Percentiles rank a stretch among this genome's conserved stretches.
Conservation (phyloP, 2,888 invertebrate genomes). For the Incurvaria masculella region DNA sequence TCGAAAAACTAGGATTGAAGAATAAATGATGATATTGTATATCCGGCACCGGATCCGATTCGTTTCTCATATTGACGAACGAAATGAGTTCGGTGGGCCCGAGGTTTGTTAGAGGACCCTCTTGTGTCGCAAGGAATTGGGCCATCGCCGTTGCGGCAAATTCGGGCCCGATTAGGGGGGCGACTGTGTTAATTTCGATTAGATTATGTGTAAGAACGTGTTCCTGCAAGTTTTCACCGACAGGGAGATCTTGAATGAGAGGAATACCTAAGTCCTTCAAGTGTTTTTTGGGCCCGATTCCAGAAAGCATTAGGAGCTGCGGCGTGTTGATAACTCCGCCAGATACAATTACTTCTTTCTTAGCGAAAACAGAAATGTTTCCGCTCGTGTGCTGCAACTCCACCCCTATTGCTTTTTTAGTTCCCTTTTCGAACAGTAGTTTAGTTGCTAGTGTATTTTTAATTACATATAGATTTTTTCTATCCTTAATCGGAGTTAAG, state of each 20-base stretch:
- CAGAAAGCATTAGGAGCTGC: slow-evolving; percentile 58
- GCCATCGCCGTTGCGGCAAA: slow-evolving; percentile 3
- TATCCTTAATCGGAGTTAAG: slow-evolving; percentile 20
- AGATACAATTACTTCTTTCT: slow-evolving; percentile 50
- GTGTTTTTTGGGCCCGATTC: slow-evolving; percentile 36
- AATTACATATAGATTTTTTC: slow-evolving; percentile 23
- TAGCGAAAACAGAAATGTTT: slow-evolving; percentile 24
- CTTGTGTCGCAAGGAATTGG: slow-evolving; percentile 5
- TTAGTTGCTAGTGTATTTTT: slow-evolving; percentile 21
- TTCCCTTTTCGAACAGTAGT: slow-evolving; percentile 20
- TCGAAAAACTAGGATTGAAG: slow-evolving; percentile 5
- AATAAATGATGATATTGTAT: slow-evolving; percentile 11
- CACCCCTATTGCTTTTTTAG: slow-evolving; percentile 23
- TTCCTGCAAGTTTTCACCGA: slow-evolving; percentile 39
- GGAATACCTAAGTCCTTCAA: slow-evolving; percentile 24
- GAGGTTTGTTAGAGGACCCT: slow-evolving; percentile 7
- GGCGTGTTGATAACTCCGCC: slow-evolving; percentile 60
- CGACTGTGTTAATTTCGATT: slow-evolving; percentile 6
- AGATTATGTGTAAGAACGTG: slow-evolving; percentile 18
- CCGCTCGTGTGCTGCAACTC: slow-evolving; percentile 20
- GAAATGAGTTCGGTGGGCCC: slow-evolving; percentile 9
- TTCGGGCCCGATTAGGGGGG: neutral
- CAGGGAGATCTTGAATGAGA: slow-evolving; percentile 31
- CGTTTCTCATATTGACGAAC: slow-evolving; percentile 10
- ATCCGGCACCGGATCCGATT: slow-evolving; percentile 6